A percentile compares a stretch with the other conserved stretches of the same genome.
Evolutionary conservation across 2,888 invertebrate genomes (phyloP).

Genomic region (Athetis lepigone): DNA sequence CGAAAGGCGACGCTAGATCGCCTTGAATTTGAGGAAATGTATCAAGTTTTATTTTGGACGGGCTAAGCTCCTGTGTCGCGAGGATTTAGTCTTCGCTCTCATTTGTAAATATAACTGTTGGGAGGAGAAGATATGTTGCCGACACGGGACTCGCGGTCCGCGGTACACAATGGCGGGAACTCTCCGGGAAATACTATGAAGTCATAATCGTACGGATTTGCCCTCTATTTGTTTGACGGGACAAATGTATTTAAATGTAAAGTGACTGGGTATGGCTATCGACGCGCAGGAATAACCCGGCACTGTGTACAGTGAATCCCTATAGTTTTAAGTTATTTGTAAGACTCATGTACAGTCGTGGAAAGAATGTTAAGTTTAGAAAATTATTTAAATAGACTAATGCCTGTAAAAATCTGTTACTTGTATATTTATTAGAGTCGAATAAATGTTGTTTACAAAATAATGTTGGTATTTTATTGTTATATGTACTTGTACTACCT

Average conservation of each 20-base stretch:
- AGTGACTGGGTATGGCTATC: slow-evolving; percentile 34
- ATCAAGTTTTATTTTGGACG: slow-evolving; percentile 42
- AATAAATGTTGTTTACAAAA: slow-evolving; percentile 63
- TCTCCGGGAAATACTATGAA: slow-evolving; percentile 29
- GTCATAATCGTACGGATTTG: slow-evolving; percentile 51
- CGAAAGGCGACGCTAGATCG: not conserved
- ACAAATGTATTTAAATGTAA: slow-evolving; percentile 41
- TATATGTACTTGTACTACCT: slow-evolving; percentile 49
- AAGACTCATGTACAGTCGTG: slow-evolving; percentile 63
- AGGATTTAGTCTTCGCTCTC: slow-evolving; percentile 47
- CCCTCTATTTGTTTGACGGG: slow-evolving; percentile 59
- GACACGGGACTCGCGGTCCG: slow-evolving; percentile 27
- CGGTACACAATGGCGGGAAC: slow-evolving; percentile 47
- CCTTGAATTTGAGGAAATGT: slow-evolving; percentile 1
- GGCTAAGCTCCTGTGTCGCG: slow-evolving; percentile 35
- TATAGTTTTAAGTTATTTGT: slow-evolving; percentile 54
- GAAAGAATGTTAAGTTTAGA: slow-evolving; percentile 63
- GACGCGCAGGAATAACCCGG: slow-evolving; percentile 43
- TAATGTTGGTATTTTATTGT: slow-evolving; percentile 58
- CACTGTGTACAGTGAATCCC: slow-evolving; percentile 51
- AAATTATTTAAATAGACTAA: slow-evolving; percentile 64
- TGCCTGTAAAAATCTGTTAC: slow-evolving; percentile 64
- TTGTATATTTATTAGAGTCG: slow-evolving; percentile 65
- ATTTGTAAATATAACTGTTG: slow-evolving; percentile 53
- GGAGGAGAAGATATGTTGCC: slow-evolving; percentile 32